A percentile compares a stretch with the other conserved stretches of the same genome.
These are phyloP conservation scores for Xiphias gladius DNA, from an alignment of 2,113 vertebrate genomes.

Conservation along the genomic window DNA sequence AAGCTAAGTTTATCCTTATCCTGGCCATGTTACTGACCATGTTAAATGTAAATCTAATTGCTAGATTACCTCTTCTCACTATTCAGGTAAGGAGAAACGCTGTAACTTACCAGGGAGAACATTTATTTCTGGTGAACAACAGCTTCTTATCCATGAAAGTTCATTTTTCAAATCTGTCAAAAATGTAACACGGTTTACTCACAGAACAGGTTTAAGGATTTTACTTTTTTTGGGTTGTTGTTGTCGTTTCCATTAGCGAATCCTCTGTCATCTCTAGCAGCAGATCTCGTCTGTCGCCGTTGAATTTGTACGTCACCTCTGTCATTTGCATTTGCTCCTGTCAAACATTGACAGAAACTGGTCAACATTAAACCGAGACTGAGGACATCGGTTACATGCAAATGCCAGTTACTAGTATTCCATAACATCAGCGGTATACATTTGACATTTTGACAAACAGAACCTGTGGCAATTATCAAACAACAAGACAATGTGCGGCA, in stretches of 20 bases:
- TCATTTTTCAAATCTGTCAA: not conserved
- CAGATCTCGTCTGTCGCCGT: constrained; percentile 22
- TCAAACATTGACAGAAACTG: constrained; percentile 34
- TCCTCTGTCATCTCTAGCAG: constrained; percentile 45
- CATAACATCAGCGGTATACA: not conserved
- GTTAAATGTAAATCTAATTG: too few species aligned
- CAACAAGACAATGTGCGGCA: not conserved
- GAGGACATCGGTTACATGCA: not conserved
- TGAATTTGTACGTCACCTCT: constrained; percentile 22
- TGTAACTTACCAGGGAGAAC: not conserved
- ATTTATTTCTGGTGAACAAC: not conserved
- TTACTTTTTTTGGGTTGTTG: too few species aligned
- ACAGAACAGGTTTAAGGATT: too few species aligned
- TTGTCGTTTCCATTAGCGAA: not conserved
- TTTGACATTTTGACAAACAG: constrained; percentile 3
- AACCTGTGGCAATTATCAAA: not conserved
- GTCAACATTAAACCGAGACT: not conserved
- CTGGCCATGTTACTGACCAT: too few species aligned
- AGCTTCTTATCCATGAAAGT: not conserved
- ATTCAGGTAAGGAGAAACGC: not conserved
- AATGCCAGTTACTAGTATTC: not conserved
- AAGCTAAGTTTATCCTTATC: too few species aligned
- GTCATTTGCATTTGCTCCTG: constrained; percentile 33
- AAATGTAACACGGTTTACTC: not conserved
- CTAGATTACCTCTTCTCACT: not conserved